Base-by-base conservation (phyloP, 2,888 invertebrate genomes). In the Pomacea canaliculata region DNA sequence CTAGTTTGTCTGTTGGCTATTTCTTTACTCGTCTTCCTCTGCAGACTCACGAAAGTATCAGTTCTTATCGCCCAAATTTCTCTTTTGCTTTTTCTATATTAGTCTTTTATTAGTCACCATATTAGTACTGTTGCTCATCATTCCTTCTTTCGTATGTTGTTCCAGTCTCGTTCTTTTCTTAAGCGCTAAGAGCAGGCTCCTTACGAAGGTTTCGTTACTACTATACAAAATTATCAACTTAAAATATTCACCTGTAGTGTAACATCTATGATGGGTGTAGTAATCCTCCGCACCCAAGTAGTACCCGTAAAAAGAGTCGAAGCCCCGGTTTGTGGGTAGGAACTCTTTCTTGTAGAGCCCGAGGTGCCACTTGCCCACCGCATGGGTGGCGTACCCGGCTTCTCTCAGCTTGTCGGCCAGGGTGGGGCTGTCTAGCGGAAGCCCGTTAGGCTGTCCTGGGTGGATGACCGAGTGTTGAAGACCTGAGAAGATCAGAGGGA, bases 291-390 rank as follows among this genome's bases (percentile, higher is more conserved):
- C 79, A 2, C 90, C 90, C 48, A 86, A 88, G 79, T 91, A 89
- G 81, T 90, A 91, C 10, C 92, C 91, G 83, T 59, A 5, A 70
- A 75, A 62, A 46, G 91, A 88, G 79, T 92, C 91, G 83, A 92
- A 92, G n/a, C 92, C 92, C 23, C 92, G 83, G 60, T 84, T 86
- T 7, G 87, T 89, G 13, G 92, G 92, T 8, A 91, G 82, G 80
- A 89, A 92, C 13, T 90, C 90, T 73, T 89, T 83, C 79, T 90
- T 89, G 84, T 92, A 92, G 80, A 91, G 91, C 0, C 92, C 92
- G 56, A 92, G 83, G 83, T 92, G 92, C 92, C 92, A 92, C 78
- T 89, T 89, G 16, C 89, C 90, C 9, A 89, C 87, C 79, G 86
- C 85, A 79, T 90, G 90, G 48, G 90, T 89, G 46, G 87, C 80